phyloP scores from a whole-genome alignment of 2,113 vertebrate species.

The Alethe castanea region DNA sequence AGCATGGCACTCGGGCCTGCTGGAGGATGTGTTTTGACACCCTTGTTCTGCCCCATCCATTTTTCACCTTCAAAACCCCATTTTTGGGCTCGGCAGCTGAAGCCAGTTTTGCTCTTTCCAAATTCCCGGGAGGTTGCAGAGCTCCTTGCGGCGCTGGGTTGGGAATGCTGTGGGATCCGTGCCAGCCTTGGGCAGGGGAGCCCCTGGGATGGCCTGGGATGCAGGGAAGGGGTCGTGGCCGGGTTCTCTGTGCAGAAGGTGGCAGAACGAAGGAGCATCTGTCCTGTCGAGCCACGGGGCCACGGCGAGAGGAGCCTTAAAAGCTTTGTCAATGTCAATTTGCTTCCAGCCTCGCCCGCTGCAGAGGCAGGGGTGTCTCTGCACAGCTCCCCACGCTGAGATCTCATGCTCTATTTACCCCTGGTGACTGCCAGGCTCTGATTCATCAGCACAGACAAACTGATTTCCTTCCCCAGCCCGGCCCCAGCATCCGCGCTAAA shows the following conservation, averaged over 20 bases:
- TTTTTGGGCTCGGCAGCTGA: not conserved
- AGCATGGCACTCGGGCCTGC: not conserved
- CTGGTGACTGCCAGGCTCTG: not conserved
- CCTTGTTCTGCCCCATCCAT: too few species aligned
- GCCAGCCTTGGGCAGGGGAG: not conserved
- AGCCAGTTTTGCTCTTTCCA: not conserved
- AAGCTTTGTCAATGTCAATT: constrained; percentile 18
- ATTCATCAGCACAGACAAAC: not conserved
- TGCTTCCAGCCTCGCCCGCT: not conserved
- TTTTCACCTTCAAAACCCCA: not conserved
- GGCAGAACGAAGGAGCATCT: not conserved
- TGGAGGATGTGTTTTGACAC: not conserved
- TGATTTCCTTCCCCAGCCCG: not conserved
- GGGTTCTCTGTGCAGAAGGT: not conserved
- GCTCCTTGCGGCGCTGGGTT: fast-evolving
- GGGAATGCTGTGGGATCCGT: not conserved
- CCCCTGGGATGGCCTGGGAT: not conserved
- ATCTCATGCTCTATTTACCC: constrained; percentile 59
- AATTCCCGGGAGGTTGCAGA: fast-evolving
- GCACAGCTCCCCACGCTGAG: not conserved
- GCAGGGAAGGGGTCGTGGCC: not conserved
- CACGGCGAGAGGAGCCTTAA: not conserved
- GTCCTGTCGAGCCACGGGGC: not conserved
- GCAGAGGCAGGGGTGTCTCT: not conserved
- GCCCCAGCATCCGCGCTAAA: not conserved